Conservation (phyloP, 2,888 invertebrate genomes). For the Polydrusus pterygomalis region DNA sequence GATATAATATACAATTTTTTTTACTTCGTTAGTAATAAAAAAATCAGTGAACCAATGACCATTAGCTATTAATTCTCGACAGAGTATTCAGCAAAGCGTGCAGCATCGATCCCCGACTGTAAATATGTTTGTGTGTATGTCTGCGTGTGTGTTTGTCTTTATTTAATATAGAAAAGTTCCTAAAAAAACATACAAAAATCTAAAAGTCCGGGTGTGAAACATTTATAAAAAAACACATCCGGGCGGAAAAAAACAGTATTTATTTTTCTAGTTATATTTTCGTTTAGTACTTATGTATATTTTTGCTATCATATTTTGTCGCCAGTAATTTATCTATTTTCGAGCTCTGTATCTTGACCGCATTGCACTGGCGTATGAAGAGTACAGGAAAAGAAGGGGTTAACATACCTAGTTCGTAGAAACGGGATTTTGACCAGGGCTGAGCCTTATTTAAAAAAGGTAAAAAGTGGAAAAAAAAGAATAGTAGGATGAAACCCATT, state of each 20-base stretch:
- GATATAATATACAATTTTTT: background rate
- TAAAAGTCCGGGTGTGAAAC: constrained; percentile 59
- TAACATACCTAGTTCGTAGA: too few relatives aligned
- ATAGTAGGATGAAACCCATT: too few relatives aligned
- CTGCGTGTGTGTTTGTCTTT: constrained; percentile 18
- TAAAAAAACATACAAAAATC: constrained; percentile 60
- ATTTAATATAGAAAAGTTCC: constrained; percentile 32
- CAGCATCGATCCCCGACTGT: background rate
- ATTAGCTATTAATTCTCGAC: too few relatives aligned
- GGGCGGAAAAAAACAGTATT: constrained; percentile 62
- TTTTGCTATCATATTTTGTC: constrained; percentile 5
- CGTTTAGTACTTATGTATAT: constrained; percentile 22
- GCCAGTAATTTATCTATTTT: background rate
- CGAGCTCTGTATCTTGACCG: constrained; percentile 14
- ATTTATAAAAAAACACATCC: constrained; percentile 64
- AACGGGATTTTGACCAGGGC: too few relatives aligned
- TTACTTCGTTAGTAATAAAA: too few relatives aligned
- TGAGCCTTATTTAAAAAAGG: too few relatives aligned
- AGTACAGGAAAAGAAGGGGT: too few relatives aligned
- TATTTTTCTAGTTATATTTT: constrained; percentile 24
- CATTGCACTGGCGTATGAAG: too few relatives aligned
- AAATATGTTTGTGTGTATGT: constrained; percentile 4
- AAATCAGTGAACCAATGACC: too few relatives aligned
- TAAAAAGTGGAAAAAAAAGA: too few relatives aligned
- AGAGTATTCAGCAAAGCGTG: too few relatives aligned